Conservation (phyloP, 2,113 vertebrate species). For the Ranitomeya variabilis region DNA sequence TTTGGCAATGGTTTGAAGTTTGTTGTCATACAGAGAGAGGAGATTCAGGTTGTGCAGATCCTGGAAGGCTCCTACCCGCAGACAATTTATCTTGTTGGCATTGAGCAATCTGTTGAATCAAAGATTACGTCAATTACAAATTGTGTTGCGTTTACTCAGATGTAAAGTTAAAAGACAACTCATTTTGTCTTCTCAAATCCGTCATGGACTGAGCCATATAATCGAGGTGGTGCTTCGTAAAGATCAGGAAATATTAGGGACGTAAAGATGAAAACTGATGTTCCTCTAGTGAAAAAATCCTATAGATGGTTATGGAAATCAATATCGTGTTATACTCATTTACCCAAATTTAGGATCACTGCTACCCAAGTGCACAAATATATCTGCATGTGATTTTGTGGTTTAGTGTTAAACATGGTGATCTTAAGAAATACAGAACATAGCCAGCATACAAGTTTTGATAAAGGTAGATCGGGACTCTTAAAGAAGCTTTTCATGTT, state of each 20-base stretch:
- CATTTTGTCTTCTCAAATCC: constrained; percentile 30
- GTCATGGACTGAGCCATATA: background rate
- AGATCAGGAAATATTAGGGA: constrained; percentile 11
- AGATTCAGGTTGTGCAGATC: constrained; percentile 98
- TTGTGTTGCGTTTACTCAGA: constrained; percentile 34
- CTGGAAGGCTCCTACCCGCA: constrained; percentile 97
- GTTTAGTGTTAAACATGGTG: background rate
- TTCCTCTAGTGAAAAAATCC: background rate
- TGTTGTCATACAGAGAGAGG: constrained; percentile 98
- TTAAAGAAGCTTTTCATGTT: background rate
- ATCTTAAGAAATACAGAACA: too few species aligned
- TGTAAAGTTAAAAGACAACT: constrained; percentile 16
- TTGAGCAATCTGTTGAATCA: constrained; percentile 88
- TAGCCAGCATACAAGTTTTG: background rate
- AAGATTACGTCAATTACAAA: constrained; percentile 53
- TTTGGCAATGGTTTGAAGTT: constrained; percentile 97
- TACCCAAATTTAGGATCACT: background rate
- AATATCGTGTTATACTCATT: background rate
- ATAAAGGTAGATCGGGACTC: background rate
- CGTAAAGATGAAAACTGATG: background rate
- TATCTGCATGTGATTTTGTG: background rate
- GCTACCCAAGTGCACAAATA: background rate
- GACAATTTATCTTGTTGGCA: constrained; percentile 98
- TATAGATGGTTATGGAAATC: background rate
- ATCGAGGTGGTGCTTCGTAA: background rate